Evolutionary conservation across 23 tunicate genomes (phyloP).

Genomic region (Diplosoma virens): DNA sequence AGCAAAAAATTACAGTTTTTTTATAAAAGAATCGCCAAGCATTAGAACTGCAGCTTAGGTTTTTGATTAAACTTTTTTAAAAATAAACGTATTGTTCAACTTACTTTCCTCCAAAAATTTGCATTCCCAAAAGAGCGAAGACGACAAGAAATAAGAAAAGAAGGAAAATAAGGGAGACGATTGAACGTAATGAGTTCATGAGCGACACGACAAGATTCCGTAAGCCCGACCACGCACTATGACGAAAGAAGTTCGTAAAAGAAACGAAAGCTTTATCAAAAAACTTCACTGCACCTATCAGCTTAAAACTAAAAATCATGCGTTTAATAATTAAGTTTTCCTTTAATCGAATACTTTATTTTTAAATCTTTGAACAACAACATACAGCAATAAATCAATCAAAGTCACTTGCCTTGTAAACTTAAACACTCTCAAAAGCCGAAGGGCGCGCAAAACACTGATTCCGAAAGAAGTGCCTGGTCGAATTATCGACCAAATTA

Average conservation of each 20-base stretch:
- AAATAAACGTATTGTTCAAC: not conserved
- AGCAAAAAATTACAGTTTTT: too few relatives aligned
- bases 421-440: slow-evolving; percentile 89
- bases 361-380: too few relatives aligned
- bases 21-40: not conserved
- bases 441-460: slow-evolving; percentile 90
- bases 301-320: too few relatives aligned
- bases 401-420: slow-evolving; percentile 71
- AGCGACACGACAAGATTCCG: slow-evolving; percentile 94
- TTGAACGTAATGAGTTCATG: slow-evolving; percentile 91
- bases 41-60: not conserved
- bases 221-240: slow-evolving; percentile 92
- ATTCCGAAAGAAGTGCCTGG: slow-evolving; percentile 78
- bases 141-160: slow-evolving; percentile 94
- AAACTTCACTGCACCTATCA: too few relatives aligned
- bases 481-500: slow-evolving; percentile 73
- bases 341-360: too few relatives aligned
- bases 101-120: slow-evolving; percentile 96
- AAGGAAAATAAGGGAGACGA: slow-evolving; percentile 90
- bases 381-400: too few relatives aligned
- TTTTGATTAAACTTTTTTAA: not conserved
- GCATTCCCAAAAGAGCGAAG: slow-evolving; percentile 98
- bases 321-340: too few relatives aligned
- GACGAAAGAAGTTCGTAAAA: not conserved
- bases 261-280: too few relatives aligned